Base-by-base conservation (phyloP, 2,888 invertebrate species). In the Eupithecia exiguata region DNA sequence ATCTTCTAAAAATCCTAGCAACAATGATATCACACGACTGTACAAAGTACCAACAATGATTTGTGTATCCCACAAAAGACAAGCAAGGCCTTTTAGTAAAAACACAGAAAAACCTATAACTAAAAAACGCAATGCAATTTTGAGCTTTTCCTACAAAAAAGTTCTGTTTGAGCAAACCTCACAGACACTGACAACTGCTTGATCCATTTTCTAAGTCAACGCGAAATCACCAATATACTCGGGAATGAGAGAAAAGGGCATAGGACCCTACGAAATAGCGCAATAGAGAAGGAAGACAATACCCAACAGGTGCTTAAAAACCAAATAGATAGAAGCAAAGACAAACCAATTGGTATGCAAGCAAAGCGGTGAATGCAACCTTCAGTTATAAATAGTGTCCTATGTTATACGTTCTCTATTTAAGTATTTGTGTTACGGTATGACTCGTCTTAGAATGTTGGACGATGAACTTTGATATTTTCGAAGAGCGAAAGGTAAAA, bases 281-380 rank as follows among this genome's bases (percentile, higher is more conserved):
- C 25, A 58, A 25, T 5, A 4, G 25, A 58, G 5, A 58, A 25
- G 25, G 25, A 58, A 25, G 14, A 4, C 14, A 21, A 21, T 58
- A 58, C 12, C 58, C 58, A 58, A 58, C 25, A 14, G 21, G 14
- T 25, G 4, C 14, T 58, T 25, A 58, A 4, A 58, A 12, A 4
- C 5, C 25, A 4, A 58, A 25, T 58, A 25, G 5, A 58, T 5
- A 58, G 25, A 62, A 69, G 69, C 40, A 49, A 49, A 65, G 66
- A 72, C 70, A 70, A 75, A 68, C 62, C 71, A 62, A 70, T 63
- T 49, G 62, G 61, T 40, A 74, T 74, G 69, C 72, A 73, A 62
- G 74, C 68, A 75, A 75, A 75, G 82, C 83, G 84, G 93, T 86
- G 94, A 93, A 91, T 93, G 93, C 92, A 93, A 92, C 93, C 94